These are phyloP conservation scores for Zaprionus africanus DNA, from an alignment of 1,140 invertebrate genomes.

Conservation along the genomic window DNA sequence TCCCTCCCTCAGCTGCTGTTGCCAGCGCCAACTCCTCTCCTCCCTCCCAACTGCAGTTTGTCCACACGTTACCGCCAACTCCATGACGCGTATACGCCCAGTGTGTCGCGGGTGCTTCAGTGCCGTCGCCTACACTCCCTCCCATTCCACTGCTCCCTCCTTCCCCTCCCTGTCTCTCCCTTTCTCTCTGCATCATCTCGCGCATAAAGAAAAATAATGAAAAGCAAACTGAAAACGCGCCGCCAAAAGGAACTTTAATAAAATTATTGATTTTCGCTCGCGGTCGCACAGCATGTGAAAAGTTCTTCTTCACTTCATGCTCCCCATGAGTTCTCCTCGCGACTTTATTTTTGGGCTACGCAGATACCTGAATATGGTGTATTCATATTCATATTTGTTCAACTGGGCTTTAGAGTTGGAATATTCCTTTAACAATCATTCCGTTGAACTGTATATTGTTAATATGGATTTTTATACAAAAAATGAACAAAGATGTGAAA, in stretches of 20 bases:
- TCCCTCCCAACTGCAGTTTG: conserved; percentile 10
- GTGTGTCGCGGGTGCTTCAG: conserved; percentile 16
- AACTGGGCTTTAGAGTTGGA: not conserved
- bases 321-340: too few species aligned
- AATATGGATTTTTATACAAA: not conserved
- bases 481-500: not conserved
- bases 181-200: conserved; percentile 1
- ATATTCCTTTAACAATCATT: too few species aligned
- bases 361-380: not conserved
- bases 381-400: not conserved
- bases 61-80: conserved; percentile 54
- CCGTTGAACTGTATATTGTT: too few species aligned
- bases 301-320: conserved; percentile 7
- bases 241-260: conserved; percentile 68
- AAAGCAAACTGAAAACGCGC: conserved; percentile 26
- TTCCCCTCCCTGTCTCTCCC: not conserved
- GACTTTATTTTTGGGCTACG: not conserved
- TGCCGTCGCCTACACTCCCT: not conserved
- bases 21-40: not conserved
- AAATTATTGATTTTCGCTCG: conserved; percentile 74
- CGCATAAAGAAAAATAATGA: conserved; percentile 22
- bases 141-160: not conserved
- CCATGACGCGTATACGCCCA: not conserved
- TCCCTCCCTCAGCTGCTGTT: too few species aligned
- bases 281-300: conserved; percentile 29